Percentiles rank a stretch among this genome's conserved stretches.
Evolutionary conservation across 2,113 vertebrate species (phyloP).

Genomic region (Pionites leucogaster): DNA sequence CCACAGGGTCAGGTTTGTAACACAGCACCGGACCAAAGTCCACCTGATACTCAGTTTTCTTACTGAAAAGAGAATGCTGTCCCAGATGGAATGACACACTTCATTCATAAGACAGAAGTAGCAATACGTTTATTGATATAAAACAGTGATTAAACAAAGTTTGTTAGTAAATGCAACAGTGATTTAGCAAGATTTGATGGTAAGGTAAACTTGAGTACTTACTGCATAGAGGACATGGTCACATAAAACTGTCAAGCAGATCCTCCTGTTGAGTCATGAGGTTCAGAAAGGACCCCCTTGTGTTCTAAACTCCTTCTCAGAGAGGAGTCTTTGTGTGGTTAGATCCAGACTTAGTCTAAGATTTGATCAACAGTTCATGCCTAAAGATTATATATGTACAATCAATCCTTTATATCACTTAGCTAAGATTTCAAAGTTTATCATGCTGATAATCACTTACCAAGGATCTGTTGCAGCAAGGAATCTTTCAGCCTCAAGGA

Average conservation of each 20-base stretch:
- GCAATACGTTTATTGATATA: not conserved
- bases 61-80: not conserved
- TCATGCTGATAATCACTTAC: not conserved
- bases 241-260: not conserved
- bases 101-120: not conserved
- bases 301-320: not conserved
- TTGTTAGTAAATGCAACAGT: not conserved
- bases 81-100: not conserved
- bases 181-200: not conserved
- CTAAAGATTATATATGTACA: not conserved
- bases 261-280: not conserved
- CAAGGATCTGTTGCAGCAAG: not conserved
- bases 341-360: too few relatives aligned
- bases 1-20: not conserved
- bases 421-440: not conserved
- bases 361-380: not conserved
- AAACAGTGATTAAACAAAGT: not conserved
- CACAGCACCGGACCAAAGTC: not conserved
- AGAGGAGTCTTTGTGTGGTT: not conserved
- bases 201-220: not conserved
- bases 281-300: not conserved
- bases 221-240: not conserved
- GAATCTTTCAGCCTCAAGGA: not conserved
- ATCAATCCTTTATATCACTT: not conserved
- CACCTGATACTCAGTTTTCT: rapidly evolving